These are phyloP conservation scores for Gulo gulo DNA, from an alignment of 2,113 vertebrate genomes.

Conservation along the genomic window DNA sequence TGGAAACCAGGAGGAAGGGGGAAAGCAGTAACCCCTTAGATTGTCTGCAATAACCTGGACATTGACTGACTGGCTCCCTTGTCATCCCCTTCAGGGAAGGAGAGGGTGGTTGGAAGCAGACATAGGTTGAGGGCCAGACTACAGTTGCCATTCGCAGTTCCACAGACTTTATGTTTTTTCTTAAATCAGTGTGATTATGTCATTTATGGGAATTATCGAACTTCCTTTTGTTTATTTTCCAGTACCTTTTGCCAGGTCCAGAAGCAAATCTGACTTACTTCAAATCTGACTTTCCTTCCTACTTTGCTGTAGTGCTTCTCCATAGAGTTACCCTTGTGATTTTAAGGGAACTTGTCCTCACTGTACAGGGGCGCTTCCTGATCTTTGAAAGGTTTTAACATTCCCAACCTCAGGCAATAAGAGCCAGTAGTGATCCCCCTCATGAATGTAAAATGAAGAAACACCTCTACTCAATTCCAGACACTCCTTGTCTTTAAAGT, in stretches of 20 bases:
- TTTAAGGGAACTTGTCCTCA: not conserved
- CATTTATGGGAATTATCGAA: not conserved
- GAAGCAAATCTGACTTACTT: not conserved
- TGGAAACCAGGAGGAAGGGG: not conserved
- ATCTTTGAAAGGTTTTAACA: not conserved
- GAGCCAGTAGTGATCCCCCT: no score
- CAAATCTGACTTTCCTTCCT: not conserved
- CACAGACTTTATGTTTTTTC: not conserved
- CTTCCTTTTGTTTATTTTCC: not conserved
- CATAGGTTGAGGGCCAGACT: not conserved
- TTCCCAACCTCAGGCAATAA: not conserved
- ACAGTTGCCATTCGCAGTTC: not conserved
- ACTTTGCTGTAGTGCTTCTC: not conserved
- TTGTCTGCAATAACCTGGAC: not conserved
- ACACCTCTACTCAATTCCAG: not conserved
- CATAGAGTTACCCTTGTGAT: not conserved
- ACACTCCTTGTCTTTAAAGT: not conserved
- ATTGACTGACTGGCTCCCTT: not conserved
- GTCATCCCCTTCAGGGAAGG: not conserved
- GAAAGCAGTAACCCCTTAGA: not conserved
- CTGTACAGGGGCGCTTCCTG: not conserved
- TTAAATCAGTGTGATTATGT: not conserved
- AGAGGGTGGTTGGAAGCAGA: not conserved
- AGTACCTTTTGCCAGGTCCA: not conserved
- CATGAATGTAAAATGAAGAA: not conserved